A percentile compares a stretch with the other conserved stretches of the same genome.
phyloP scores from a whole-genome alignment of 2,888 invertebrate species.

The Plusia festucae region DNA sequence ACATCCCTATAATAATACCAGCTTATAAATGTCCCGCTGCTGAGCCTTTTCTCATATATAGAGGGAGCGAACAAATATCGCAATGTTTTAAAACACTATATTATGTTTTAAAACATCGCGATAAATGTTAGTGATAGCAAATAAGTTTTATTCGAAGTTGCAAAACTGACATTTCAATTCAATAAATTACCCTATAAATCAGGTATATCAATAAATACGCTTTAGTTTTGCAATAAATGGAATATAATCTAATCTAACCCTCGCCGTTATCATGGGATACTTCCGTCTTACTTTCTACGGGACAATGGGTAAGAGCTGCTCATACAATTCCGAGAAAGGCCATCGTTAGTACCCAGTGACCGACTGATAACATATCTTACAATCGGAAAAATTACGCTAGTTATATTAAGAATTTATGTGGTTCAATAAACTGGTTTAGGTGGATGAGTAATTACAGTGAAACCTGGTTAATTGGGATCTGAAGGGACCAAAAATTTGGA shows the following conservation, averaged over 20 bases:
- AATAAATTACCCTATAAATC: slow-evolving; percentile 21
- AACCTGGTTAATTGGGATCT: too few species aligned
- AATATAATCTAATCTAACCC: slow-evolving; percentile 22
- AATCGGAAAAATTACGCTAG: slow-evolving; percentile 17
- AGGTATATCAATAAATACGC: slow-evolving; percentile 9
- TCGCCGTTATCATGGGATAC: slow-evolving; percentile 26
- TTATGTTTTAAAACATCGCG: too few species aligned
- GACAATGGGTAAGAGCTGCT: slow-evolving; percentile 38
- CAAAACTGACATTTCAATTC: background rate
- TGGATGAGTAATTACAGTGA: background rate
- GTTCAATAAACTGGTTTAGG: slow-evolving; percentile 9
- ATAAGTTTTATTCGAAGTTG: too few species aligned
- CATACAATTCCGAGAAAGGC: slow-evolving; percentile 38
- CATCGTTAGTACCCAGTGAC: slow-evolving; percentile 30
- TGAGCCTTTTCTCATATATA: too few species aligned
- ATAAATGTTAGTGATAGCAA: too few species aligned
- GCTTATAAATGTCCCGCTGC: too few species aligned
- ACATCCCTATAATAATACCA: too few species aligned
- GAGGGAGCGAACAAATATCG: too few species aligned
- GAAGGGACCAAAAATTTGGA: too few species aligned
- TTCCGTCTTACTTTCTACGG: slow-evolving; percentile 35
- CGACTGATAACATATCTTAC: slow-evolving; percentile 39
- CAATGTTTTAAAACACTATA: too few species aligned
- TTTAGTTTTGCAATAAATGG: slow-evolving; percentile 13
- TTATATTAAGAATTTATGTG: slow-evolving; percentile 26